Conservation (phyloP, 2,113 vertebrate genomes). For the Charina bottae region DNA sequence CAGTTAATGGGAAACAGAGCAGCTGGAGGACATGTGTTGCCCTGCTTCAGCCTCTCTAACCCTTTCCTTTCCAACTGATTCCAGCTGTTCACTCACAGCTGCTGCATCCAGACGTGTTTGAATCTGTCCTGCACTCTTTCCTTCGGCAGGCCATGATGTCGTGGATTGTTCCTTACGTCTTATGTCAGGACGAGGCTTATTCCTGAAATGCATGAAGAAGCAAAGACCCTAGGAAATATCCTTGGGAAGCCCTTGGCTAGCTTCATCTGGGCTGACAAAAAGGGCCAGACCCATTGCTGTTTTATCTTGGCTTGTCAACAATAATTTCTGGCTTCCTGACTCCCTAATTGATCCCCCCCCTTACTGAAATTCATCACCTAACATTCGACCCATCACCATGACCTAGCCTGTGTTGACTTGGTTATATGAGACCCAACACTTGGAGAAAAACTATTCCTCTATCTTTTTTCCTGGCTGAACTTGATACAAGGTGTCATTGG, state of each 20-base stretch:
- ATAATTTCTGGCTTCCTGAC: neutral
- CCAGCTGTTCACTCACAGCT: constrained; percentile 30
- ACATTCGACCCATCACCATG: neutral
- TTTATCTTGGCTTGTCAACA: neutral
- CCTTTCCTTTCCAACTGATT: constrained; percentile 27
- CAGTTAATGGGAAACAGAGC: neutral
- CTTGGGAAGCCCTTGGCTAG: neutral
- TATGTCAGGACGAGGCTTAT: neutral
- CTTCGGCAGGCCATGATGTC: neutral
- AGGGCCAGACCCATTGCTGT: neutral
- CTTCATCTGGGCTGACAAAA: neutral
- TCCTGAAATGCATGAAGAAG: neutral
- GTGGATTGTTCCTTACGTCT: neutral
- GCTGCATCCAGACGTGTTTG: constrained; percentile 17
- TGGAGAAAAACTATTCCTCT: neutral
- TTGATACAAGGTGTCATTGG: neutral
- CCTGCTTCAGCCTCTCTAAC: constrained; percentile 20
- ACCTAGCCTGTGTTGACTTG: neutral
- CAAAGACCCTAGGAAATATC: neutral
- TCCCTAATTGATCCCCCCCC: neutral
- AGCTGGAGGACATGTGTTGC: constrained; percentile 23
- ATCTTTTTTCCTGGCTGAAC: neutral
- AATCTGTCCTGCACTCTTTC: neutral
- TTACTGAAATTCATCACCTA: neutral
- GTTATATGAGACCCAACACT: neutral